A percentile compares a stretch with the other conserved stretches of the same genome.
Conservation (phyloP, 2,888 invertebrate genomes). For the Erebia palarica region DNA sequence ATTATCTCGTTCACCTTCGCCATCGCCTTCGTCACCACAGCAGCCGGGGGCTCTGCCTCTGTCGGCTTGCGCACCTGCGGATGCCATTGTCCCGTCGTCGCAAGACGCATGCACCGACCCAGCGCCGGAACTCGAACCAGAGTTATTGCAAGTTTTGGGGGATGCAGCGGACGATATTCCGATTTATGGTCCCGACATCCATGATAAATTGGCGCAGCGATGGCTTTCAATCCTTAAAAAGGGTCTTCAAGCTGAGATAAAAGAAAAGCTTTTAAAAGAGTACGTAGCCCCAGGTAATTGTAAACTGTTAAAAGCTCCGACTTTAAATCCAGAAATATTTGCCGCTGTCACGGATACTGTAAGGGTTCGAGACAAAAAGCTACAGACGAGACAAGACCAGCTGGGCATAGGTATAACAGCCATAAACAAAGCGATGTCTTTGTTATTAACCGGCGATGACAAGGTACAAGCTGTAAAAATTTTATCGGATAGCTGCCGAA, state of each 20-base stretch:
- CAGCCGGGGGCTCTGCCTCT: neutral
- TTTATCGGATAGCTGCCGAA: too few species aligned
- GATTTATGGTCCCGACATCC: conserved; percentile 8
- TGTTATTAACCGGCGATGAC: conserved; percentile 21
- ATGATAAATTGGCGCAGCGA: conserved; percentile 9
- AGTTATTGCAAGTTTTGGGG: neutral
- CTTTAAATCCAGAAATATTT: conserved; percentile 31
- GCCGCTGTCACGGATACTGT: conserved; percentile 27
- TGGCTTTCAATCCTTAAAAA: conserved; percentile 17
- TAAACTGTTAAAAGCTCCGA: conserved; percentile 33
- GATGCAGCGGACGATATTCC: neutral
- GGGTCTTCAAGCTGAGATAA: neutral
- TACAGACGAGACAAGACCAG: conserved; percentile 29
- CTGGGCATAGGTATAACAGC: conserved; percentile 34
- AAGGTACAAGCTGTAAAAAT: conserved; percentile 29
- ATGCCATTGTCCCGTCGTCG: neutral
- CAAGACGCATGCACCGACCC: neutral
- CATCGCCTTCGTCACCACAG: neutral
- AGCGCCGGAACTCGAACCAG: neutral
- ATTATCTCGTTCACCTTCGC: neutral
- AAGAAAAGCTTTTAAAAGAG: conserved; percentile 11
- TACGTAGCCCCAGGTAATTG: conserved; percentile 33
- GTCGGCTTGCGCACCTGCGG: neutral
- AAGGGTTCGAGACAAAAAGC: conserved; percentile 31
- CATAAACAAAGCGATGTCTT: conserved; percentile 31